phyloP scores from a whole-genome alignment of 2,113 vertebrate genomes.

The Rhinolophus ferrumequinum region DNA sequence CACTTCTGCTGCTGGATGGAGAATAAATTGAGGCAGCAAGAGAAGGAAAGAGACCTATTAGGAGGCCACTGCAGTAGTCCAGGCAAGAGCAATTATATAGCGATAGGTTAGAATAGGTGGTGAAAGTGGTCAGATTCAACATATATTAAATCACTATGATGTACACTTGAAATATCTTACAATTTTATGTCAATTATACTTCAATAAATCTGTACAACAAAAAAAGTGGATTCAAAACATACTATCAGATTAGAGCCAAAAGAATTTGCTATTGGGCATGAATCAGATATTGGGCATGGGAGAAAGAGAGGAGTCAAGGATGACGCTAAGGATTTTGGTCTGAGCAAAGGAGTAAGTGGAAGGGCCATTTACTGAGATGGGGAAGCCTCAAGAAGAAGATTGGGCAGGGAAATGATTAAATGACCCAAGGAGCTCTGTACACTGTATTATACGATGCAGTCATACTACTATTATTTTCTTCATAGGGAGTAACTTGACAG shows the following conservation, averaged over 20 bases:
- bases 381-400: not conserved
- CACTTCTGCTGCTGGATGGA: not conserved
- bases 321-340: not conserved
- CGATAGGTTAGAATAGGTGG: not conserved
- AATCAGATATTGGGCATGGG: not conserved
- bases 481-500: not conserved
- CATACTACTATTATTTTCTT: not conserved
- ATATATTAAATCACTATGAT: not conserved
- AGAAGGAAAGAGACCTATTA: not conserved
- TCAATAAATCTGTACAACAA: not conserved
- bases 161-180: not conserved
- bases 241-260: not conserved
- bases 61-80: not conserved
- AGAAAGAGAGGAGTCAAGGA: not conserved
- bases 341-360: not conserved
- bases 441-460: not conserved
- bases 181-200: not conserved
- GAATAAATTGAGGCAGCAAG: not conserved
- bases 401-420: not conserved
- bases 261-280: not conserved
- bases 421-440: not conserved
- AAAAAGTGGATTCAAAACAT: constrained; percentile 11
- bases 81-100: not conserved
- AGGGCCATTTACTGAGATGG: not conserved
- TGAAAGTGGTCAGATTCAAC: not conserved